phyloP scores from a whole-genome alignment of 2,797 vertebrate genomes.

The Enteromius anoplus region DNA sequence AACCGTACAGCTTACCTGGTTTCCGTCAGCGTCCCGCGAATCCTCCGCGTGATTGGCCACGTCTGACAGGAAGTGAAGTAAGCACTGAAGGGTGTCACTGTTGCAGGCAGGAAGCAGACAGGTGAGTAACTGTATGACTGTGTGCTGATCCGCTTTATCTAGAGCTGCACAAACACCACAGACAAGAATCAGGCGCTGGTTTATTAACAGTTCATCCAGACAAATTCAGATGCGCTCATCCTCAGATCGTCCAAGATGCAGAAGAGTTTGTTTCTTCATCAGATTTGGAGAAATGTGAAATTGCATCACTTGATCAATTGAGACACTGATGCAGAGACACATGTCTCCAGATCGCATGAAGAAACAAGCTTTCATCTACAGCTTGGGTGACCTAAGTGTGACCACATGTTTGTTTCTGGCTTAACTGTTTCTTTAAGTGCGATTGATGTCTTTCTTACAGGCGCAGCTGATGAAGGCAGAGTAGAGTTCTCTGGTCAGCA shows the following conservation, averaged over 20 bases:
- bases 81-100: conserved; percentile 92
- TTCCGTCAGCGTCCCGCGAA: conserved; percentile 80
- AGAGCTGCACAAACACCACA: conserved; percentile 76
- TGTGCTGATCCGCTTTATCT: conserved; percentile 85
- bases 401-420: background rate
- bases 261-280: background rate
- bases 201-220: background rate
- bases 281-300: background rate
- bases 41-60: conserved; percentile 90
- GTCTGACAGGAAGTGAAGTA: conserved; percentile 90
- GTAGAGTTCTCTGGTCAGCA: conserved; percentile 95
- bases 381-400: background rate
- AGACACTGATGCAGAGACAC: too few species aligned
- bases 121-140: conserved; percentile 89
- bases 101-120: conserved; percentile 97
- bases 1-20: conserved; percentile 75
- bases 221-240: rapidly evolving
- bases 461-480: conserved; percentile 93
- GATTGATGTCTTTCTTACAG: conserved; percentile 73
- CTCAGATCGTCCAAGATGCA: background rate
- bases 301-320: background rate
- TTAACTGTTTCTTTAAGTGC: background rate
- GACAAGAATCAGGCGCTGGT: background rate
- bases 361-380: background rate
- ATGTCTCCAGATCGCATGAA: background rate